These are phyloP conservation scores for Drosophila kanapiae DNA, from an alignment of 1,140 invertebrate species.

Conservation along the genomic window DNA sequence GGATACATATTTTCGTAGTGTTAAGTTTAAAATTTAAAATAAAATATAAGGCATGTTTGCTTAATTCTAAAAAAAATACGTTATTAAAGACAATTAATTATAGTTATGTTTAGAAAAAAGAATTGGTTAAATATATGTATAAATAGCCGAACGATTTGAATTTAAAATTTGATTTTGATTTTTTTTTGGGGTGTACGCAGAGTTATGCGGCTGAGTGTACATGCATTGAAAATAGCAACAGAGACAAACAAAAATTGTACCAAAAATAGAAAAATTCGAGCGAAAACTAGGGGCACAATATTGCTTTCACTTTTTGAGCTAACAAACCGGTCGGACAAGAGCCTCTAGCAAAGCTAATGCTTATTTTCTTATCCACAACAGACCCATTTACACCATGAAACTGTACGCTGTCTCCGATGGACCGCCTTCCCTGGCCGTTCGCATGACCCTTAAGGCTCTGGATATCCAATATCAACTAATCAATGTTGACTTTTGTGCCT, in stretches of 20 bases:
- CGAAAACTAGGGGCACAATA: constrained; percentile 5
- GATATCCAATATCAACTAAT: constrained; percentile 88
- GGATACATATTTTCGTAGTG: too few relatives aligned
- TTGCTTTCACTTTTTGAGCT: constrained; percentile 65
- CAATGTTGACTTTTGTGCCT: constrained; percentile 89
- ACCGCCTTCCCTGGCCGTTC: constrained; percentile 90
- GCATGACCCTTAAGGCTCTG: constrained; percentile 88
- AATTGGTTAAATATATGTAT: too few relatives aligned
- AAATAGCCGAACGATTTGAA: too few relatives aligned
- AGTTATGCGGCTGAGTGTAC: too few relatives aligned
- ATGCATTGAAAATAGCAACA: constrained; percentile 37
- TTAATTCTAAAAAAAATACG: too few relatives aligned
- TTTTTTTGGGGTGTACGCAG: too few relatives aligned
- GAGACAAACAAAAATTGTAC: constrained; percentile 11
- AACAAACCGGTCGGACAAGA: constrained; percentile 62
- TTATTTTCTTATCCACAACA: constrained; percentile 37
- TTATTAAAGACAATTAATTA: too few relatives aligned
- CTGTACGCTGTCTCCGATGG: constrained; percentile 91
- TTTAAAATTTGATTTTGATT: too few relatives aligned
- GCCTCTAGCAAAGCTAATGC: constrained; percentile 28
- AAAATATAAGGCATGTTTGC: too few relatives aligned
- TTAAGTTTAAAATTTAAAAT: too few relatives aligned
- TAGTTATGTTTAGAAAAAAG: too few relatives aligned
- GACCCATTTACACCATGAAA: constrained; percentile 86
- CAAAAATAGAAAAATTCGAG: constrained; percentile 53